Evolutionary conservation across 2,113 vertebrate species (phyloP), one percentile per base, ranked within the genome.

Genomic region (Leucoraja erinaceus): DNA sequence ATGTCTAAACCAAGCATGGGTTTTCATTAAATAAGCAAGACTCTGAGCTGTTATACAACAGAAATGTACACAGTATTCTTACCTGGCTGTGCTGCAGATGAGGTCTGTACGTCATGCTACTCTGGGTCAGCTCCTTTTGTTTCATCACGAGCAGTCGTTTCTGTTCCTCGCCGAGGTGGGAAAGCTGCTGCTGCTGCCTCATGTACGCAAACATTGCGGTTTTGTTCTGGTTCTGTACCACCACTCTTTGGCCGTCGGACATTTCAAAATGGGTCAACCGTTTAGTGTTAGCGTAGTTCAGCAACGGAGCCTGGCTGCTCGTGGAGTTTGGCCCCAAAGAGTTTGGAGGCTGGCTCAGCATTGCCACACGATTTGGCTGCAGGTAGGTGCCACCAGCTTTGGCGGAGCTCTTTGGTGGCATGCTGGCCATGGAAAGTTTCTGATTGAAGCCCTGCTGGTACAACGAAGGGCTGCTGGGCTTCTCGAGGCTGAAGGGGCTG

Each of bases 201-300:
- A 98, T 95, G 92, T 98, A 96, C 0, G 95, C 93, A 93, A 98
- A 95, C 94, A 98, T 96, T 0, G 96, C 94, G 0, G 96, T 68
- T 95, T 99, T 99, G 95, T 94, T 98, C 95, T 98, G 97, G 56
- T 97, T 95, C 0, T 96, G 94, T 2, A 96, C 95, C 0, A 95
- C 94, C 0, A 96, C 96, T 68, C 93, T 96, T 94, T 94, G 96
- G 4, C 96, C 96, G 93, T 95, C 97, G 93, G 97, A 96, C 0
- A 95, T 97, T 95, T 99, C 98, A 88, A 97, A 99, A 96, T 99
- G 99, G 3, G 98, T 97, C 93, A 99, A 96, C 74, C 98, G 99
- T 94, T 98, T 98, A 93, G 99, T 99, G 95, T 99, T 99, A 93
- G 95, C 98, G 72, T 98, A 99, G 95, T 96, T 98, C 63, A 98